Base-by-base conservation (phyloP, 2,797 vertebrate genomes). In the Pampus argenteus region DNA sequence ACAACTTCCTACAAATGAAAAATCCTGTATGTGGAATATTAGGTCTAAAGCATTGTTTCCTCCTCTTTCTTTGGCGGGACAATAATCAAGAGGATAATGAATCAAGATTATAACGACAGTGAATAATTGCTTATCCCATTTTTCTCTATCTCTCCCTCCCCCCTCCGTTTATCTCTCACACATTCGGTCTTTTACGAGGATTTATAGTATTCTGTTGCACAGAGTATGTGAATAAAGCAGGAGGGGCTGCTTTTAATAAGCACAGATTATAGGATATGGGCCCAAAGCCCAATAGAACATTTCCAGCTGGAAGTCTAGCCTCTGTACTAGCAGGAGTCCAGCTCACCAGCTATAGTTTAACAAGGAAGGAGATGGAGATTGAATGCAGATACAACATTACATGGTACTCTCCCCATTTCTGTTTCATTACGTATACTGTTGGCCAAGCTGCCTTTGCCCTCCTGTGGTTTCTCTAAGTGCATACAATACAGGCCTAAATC, bases 251-350 rank as follows among this genome's bases (percentile, higher is more conserved):
- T 88, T 93, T 92, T 93, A 93, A 92, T 92, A 91, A 91, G 88
- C 85, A 91, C 86, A 89, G 89, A 92, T 91, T 91, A 92, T 90
- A 93, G 90, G 80, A 92, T 91, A 93, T 89, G 88, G 91, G 91
- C 89, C 84, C 68, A 81, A 85, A 92, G 90, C 90, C 90, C 88
- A 91, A 92, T 91, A 91, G 92, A 93, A 92, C 89, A 93, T 92
- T 92, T 93, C 90, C 92, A 93, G 89, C 89, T 92, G 91, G 89
- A 92, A 91, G 90, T 92, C 78, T 83, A 71, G 79, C 83, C 84
- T 71, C 72, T 72, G 78, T 68, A 78, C 81, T 74, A 77, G 79
- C 73, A 77, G 74, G 50, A 89, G 81, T 51, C 71, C 84, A 79
- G 80, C 86, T 82, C 77, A 64, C 74, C 82, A 78, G 67, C 78